Conservation (phyloP, 2,888 invertebrate species). For the Saturnia japonica region DNA sequence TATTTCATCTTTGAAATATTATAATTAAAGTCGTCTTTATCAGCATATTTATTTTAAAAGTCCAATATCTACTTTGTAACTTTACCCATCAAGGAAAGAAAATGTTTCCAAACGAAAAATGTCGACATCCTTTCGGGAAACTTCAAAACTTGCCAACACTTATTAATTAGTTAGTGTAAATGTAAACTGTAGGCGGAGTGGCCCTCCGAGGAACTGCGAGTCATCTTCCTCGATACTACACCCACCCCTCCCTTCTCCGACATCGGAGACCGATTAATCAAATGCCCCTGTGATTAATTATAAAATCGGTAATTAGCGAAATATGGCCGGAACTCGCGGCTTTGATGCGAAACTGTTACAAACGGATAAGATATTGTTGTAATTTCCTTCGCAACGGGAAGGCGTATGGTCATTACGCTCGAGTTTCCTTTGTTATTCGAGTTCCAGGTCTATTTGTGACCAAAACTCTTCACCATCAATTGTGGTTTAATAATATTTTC, state of each 20-base stretch:
- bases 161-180: constrained; percentile 55
- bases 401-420: neutral
- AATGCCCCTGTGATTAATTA: constrained; percentile 77
- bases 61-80: neutral
- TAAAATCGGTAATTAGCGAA: constrained; percentile 75
- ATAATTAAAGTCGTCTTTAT: too few species aligned
- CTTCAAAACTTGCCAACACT: constrained; percentile 45
- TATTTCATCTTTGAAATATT: too few species aligned
- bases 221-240: constrained; percentile 47
- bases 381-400: neutral
- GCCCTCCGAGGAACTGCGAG: constrained; percentile 54
- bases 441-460: too few species aligned
- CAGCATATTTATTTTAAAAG: neutral
- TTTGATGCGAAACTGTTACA: constrained; percentile 7
- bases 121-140: constrained; percentile 14
- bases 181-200: constrained; percentile 46
- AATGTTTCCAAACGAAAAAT: neutral
- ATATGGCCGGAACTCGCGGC: constrained; percentile 44
- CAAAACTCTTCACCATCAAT: too few species aligned
- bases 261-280: constrained; percentile 76
- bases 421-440: neutral
- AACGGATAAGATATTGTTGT: constrained; percentile 4
- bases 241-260: constrained; percentile 28
- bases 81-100: neutral
- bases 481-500: too few species aligned